Conservation (phyloP, 2,797 vertebrate genomes). For the Kryptolebias ocellatus region DNA sequence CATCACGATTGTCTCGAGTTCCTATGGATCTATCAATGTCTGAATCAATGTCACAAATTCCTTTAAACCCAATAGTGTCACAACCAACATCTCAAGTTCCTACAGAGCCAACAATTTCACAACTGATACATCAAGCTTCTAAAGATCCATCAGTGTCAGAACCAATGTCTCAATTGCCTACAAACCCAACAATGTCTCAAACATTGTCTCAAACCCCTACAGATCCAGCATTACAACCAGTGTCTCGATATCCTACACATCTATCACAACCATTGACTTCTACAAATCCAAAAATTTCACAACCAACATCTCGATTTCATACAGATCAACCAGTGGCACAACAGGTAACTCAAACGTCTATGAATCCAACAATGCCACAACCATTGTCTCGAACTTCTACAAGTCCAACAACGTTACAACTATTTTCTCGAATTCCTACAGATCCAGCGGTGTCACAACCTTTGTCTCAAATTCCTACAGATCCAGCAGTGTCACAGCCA, state of each 20-base stretch:
- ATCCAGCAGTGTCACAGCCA: conserved; percentile 39
- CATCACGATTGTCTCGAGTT: no score
- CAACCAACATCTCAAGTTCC: not conserved
- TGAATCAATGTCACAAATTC: conserved; percentile 2
- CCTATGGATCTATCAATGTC: conserved; percentile 13
- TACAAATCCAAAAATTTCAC: conserved; percentile 19
- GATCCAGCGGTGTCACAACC: not conserved
- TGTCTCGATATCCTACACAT: no score
- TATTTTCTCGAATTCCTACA: not conserved
- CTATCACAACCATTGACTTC: no score
- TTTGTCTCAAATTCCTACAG: no score
- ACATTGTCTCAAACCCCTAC: no score
- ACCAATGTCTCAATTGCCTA: not conserved
- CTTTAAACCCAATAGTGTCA: not conserved
- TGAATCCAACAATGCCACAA: no score
- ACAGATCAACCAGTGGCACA: not conserved
- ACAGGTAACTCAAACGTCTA: no score
- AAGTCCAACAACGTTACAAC: conserved; percentile 17
- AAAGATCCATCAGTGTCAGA: conserved; percentile 21
- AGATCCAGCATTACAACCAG: not conserved
- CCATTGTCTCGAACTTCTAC: no score
- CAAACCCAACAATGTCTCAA: not conserved
- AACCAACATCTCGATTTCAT: not conserved
- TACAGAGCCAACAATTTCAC: no score
- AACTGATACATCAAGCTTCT: no score